Evolutionary conservation across 1,140 invertebrate species (phyloP).

Genomic region (Cardiocondyla obscurior): DNA sequence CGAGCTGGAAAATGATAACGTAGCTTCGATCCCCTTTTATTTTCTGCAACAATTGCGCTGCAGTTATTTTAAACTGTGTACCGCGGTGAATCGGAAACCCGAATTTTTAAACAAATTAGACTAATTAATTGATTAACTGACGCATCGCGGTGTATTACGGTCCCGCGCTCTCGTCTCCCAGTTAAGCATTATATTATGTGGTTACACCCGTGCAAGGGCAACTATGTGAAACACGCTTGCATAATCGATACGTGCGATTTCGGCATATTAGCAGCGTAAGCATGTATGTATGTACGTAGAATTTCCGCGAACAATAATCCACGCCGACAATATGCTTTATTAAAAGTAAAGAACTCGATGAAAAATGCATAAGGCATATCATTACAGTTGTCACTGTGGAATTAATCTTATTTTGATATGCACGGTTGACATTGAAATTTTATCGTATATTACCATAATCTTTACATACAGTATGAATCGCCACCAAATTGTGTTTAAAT

Average conservation of each 20-base stretch:
- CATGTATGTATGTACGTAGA: neutral
- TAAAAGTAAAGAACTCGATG: constrained; percentile 13
- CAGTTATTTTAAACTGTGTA: neutral
- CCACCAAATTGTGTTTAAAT: neutral
- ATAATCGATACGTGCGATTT: constrained; percentile 56
- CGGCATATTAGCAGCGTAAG: neutral
- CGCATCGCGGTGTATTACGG: constrained; percentile 30
- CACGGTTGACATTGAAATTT: neutral
- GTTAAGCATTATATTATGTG: constrained; percentile 51
- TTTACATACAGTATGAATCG: neutral
- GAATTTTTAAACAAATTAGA: constrained; percentile 35
- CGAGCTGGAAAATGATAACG: neutral
- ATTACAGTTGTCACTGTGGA: neutral
- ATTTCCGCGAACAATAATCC: constrained; percentile 10
- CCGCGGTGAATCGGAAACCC: neutral
- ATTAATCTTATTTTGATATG: neutral
- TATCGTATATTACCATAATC: neutral
- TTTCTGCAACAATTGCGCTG: neutral
- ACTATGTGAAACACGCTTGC: constrained; percentile 57
- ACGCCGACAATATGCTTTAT: constrained; percentile 28
- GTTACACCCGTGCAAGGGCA: constrained; percentile 45
- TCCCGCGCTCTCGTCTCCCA: neutral
- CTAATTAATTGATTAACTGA: constrained; percentile 41
- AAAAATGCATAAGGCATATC: constrained; percentile 7
- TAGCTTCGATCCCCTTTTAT: neutral